Evolutionary conservation across 2,888 invertebrate genomes (phyloP).

Genomic region (Dilophus febrilis): DNA sequence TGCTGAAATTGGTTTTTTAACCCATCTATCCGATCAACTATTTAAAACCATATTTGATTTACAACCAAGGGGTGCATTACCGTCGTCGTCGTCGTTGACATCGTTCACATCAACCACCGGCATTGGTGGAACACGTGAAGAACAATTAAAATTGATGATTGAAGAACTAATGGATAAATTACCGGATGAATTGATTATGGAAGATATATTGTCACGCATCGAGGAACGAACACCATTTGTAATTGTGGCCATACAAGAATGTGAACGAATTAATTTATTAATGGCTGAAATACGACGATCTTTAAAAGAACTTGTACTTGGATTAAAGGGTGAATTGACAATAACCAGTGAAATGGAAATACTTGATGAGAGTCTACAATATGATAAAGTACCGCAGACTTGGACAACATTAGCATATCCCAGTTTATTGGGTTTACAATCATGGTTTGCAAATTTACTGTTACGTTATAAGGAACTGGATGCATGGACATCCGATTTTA

Average conservation of each 20-base stretch:
- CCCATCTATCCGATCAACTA: constrained; percentile 66
- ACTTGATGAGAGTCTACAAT: constrained; percentile 65
- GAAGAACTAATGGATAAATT: constrained; percentile 83
- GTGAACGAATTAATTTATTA: constrained; percentile 84
- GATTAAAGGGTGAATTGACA: constrained; percentile 85
- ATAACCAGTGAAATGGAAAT: constrained; percentile 91
- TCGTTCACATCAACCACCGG: constrained; percentile 31
- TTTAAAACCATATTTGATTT: constrained; percentile 76
- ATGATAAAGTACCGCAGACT: constrained; percentile 68
- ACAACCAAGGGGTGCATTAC: constrained; percentile 73
- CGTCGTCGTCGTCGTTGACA: constrained; percentile 43
- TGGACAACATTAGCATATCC: constrained; percentile 86
- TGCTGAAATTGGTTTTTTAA: constrained; percentile 87
- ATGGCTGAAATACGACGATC: constrained; percentile 70
- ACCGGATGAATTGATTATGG: constrained; percentile 76
- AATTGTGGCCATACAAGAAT: constrained; percentile 85
- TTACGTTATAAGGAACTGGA: constrained; percentile 66
- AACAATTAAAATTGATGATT: constrained; percentile 52
- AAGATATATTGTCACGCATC: constrained; percentile 66
- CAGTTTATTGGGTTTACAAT: constrained; percentile 61
- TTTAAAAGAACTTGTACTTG: constrained; percentile 70
- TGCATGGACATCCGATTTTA: constrained; percentile 65
- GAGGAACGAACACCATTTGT: constrained; percentile 86
- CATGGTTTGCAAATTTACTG: constrained; percentile 78
- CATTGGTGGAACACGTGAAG: constrained; percentile 39